These are phyloP conservation scores for Ceratosolen solmsi DNA, from an alignment of 1,140 invertebrate species.

Conservation along the genomic window DNA sequence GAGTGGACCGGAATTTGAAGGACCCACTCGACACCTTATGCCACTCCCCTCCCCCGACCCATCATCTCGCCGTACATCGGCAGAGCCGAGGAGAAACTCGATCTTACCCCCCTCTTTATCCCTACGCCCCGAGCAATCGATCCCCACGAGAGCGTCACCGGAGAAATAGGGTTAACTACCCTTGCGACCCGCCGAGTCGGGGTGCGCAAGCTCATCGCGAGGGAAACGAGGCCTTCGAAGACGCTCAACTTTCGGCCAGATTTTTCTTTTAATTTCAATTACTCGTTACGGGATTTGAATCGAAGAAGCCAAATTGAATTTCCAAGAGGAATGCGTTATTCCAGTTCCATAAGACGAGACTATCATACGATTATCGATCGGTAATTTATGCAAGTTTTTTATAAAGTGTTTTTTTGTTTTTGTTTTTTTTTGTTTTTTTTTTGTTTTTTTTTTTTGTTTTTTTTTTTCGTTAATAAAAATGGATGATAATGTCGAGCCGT, in stretches of 20 bases:
- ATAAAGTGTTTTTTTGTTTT: too few relatives aligned
- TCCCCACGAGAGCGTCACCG: slow-evolving; percentile 42
- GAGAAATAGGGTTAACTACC: slow-evolving; percentile 63
- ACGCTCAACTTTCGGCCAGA: not conserved
- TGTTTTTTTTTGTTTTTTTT: too few relatives aligned
- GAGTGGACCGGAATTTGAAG: slow-evolving; percentile 58
- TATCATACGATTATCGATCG: too few relatives aligned
- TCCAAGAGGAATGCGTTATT: too few relatives aligned
- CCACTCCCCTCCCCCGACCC: slow-evolving; percentile 39
- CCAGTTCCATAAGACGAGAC: too few relatives aligned
- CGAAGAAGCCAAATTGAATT: not conserved
- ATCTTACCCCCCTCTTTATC: slow-evolving; percentile 46
- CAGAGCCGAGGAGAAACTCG: slow-evolving; percentile 53
- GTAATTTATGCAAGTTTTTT: too few relatives aligned
- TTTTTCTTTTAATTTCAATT: slow-evolving; percentile 34
- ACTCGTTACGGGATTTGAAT: not conserved
- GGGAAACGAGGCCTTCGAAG: slow-evolving; percentile 28
- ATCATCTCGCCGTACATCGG: not conserved
- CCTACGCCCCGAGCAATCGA: slow-evolving; percentile 51
- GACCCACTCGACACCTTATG: slow-evolving; percentile 61
- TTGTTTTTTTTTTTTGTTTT: too few relatives aligned
- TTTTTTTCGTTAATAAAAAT: too few relatives aligned
- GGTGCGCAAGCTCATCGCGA: not conserved
- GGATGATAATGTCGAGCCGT: not conserved
- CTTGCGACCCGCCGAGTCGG: slow-evolving; percentile 47